A percentile compares a stretch with the other conserved stretches of the same genome.
Conservation (phyloP, 2,888 invertebrate genomes). For the Microplitis manilae region DNA sequence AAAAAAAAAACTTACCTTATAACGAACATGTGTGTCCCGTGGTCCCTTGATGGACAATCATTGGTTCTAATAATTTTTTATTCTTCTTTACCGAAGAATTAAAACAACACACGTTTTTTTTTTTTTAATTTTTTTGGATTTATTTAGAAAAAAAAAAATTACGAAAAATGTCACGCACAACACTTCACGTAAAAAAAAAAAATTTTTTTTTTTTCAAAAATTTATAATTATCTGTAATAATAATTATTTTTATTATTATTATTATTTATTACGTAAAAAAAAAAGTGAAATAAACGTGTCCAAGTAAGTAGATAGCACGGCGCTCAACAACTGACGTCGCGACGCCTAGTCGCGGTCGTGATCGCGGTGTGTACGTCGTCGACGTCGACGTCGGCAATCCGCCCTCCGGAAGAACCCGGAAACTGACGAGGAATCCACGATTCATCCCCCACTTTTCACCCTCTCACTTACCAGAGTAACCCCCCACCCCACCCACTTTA, state of each 20-base stretch:
- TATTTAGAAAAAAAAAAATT: no score
- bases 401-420: constrained; percentile 68
- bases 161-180: no score
- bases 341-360: constrained; percentile 71
- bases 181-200: no score
- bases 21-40: constrained; percentile 71
- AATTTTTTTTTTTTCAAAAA: no score
- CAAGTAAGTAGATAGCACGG: constrained; percentile 63
- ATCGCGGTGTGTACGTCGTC: constrained; percentile 63
- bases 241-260: no score
- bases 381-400: constrained; percentile 70
- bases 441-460: constrained; percentile 61
- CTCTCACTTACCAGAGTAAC: constrained; percentile 60
- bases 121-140: no score
- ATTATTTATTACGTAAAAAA: background rate
- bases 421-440: constrained; percentile 61
- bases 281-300: background rate
- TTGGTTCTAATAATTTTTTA: constrained; percentile 65
- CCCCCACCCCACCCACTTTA: constrained; percentile 42
- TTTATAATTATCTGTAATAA: no score
- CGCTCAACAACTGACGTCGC: constrained; percentile 70
- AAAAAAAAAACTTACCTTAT: constrained; percentile 64
- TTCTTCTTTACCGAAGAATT: constrained; percentile 46
- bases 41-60: constrained; percentile 71
- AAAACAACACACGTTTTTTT: background rate